phyloP scores from a whole-genome alignment of 1,140 invertebrate species.

The Laupala kohalensis region DNA sequence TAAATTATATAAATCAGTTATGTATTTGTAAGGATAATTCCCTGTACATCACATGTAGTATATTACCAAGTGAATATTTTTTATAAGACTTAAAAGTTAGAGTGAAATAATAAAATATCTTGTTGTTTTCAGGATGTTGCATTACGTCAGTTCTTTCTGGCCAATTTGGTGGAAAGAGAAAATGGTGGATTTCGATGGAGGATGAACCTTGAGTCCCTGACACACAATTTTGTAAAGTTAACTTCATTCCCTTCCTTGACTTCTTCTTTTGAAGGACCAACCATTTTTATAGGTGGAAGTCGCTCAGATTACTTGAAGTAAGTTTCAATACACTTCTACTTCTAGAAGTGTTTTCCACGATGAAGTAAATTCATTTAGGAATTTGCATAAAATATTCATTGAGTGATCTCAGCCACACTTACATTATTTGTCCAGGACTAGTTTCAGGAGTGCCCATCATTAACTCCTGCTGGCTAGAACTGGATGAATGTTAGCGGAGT shows the following conservation, averaged over 20 bases:
- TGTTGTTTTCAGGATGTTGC: slow-evolving; percentile 26
- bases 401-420: too few species aligned
- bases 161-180: slow-evolving; percentile 56
- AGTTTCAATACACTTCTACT: too few species aligned
- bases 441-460: too few species aligned
- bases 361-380: too few species aligned
- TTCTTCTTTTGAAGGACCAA: slow-evolving; percentile 47
- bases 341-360: too few species aligned
- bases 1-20: slow-evolving; percentile 17
- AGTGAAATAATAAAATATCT: background rate
- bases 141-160: slow-evolving; percentile 55
- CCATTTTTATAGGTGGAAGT: slow-evolving; percentile 68
- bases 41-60: background rate
- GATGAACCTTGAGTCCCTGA: slow-evolving; percentile 55
- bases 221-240: slow-evolving; percentile 47
- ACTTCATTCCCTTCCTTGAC: slow-evolving; percentile 42
- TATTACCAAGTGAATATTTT: background rate
- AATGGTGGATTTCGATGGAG: slow-evolving; percentile 52
- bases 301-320: slow-evolving; percentile 68
- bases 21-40: background rate
- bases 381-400: too few species aligned
- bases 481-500: too few species aligned
- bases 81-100: background rate
- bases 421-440: too few species aligned
- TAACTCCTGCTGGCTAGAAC: too few species aligned